These are phyloP conservation scores for Bellardia pandia DNA, from an alignment of 2,888 invertebrate genomes.

Conservation along the genomic window DNA sequence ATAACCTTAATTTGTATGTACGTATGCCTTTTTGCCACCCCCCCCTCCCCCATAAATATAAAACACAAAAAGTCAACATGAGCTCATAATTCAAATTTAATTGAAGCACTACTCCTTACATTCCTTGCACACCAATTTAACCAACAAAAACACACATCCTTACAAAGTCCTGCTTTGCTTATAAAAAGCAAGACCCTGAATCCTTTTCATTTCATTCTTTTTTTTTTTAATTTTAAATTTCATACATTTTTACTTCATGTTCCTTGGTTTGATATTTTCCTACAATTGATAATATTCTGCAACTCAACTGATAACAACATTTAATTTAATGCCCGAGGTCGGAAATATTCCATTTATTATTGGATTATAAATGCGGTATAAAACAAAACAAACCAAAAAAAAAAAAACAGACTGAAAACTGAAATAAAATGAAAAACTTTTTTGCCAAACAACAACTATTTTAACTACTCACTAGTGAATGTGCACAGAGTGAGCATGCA, in stretches of 20 bases:
- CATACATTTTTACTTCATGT: constrained; percentile 2
- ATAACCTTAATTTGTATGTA: neutral
- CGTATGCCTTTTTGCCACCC: neutral
- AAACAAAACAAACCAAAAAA: constrained; percentile 15
- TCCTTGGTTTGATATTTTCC: constrained; percentile 29
- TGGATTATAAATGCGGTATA: constrained; percentile 80
- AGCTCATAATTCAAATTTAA: constrained; percentile 75
- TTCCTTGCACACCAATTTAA: neutral
- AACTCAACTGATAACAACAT: constrained; percentile 84
- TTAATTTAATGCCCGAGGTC: constrained; percentile 85
- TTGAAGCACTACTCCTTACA: constrained; percentile 66
- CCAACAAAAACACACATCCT: constrained; percentile 21
- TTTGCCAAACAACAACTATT: constrained; percentile 55
- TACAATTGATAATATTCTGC: constrained; percentile 84
- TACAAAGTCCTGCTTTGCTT: neutral
- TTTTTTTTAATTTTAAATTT: constrained; percentile 41
- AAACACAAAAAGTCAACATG: constrained; percentile 71
- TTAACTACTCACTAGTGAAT: constrained; percentile 19
- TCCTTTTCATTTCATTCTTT: constrained; percentile 18
- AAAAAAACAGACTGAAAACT: neutral
- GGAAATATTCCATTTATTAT: constrained; percentile 85
- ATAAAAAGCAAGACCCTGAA: constrained; percentile 13
- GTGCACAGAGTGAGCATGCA: constrained; percentile 55
- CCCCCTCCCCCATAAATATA: constrained; percentile 42
- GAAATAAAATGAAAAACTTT: constrained; percentile 41